Base-by-base conservation (phyloP, 2,888 invertebrate species). In the Cancer borealis region DNA sequence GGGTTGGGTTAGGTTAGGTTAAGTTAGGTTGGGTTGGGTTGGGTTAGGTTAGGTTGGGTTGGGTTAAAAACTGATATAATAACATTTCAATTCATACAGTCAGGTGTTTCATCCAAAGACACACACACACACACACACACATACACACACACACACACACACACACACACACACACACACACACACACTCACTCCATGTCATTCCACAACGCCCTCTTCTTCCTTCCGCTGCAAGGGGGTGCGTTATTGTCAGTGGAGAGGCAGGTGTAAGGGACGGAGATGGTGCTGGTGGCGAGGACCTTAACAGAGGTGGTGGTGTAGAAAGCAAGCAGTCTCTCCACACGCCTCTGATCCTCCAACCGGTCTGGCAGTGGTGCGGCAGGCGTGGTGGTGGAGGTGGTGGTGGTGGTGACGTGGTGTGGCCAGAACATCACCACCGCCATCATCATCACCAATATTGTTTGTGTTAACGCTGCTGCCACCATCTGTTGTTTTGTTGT, bases 201-300 rank as follows among this genome's bases (percentile, higher is more conserved):
- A n/a, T 60, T 90, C 30, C 90, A 60, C 21, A 90, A 6, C 45
- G 92, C 46, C 17, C 87, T 84, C 45, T 92, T 73, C 84, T 87
- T 91, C 84, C 92, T 46, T 30, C 93, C 87, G 14, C 39, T 87
- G 21, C 91, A 92, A 3, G 88, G 54, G 0, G 73, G 73, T 8
- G 73, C 8, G 0, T 21, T 54, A 17, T 49, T 21, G 3, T 45
- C 21, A 6, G 94, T 88, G 47, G 95, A 93, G 88, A 93, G 46
- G 49, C 95, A 95, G 26, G 95, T 95, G 49, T 54, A 95, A 17
- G 90, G 91, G 6, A 47, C 88, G 1, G 91, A 91, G 46, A 93
- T 93, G 30, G 95, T 95, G 21, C 88, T 87, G 10, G 95, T 95
- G 6, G 88, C 46, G 3, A 95, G 91, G 17, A 87, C 17, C 46